Percentiles rank a stretch among this genome's conserved stretches.
Evolutionary conservation across 2,113 vertebrate genomes (phyloP).

Genomic region (Addax nasomaculatus): DNA sequence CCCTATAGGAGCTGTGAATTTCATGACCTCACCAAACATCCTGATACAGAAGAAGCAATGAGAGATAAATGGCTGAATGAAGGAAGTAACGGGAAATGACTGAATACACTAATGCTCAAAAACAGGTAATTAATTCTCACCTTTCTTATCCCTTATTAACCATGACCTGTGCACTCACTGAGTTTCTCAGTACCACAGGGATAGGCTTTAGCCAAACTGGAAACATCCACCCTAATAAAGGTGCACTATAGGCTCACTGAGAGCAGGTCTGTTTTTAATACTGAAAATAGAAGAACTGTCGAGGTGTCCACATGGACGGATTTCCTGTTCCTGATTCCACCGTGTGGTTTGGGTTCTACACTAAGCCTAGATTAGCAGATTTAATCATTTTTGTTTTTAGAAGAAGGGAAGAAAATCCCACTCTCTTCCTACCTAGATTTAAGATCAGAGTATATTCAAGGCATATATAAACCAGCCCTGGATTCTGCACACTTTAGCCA

Average conservation of each 20-base stretch:
- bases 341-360: conserved; percentile 21
- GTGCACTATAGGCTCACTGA: neutral
- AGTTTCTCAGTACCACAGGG: neutral
- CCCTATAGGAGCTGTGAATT: conserved; percentile 79
- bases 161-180: neutral
- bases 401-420: conserved; percentile 44
- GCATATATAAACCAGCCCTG: conserved; percentile 22
- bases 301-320: neutral
- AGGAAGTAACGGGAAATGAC: conserved; percentile 79
- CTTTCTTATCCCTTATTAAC: conserved; percentile 25
- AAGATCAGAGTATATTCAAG: conserved; percentile 38
- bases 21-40: conserved; percentile 85
- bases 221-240: conserved; percentile 47
- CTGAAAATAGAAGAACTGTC: conserved; percentile 18
- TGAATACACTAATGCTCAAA: conserved; percentile 72
- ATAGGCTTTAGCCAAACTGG: conserved; percentile 24
- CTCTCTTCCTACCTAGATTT: conserved; percentile 28
- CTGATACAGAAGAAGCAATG: conserved; percentile 82
- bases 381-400: conserved; percentile 60
- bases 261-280: conserved; percentile 29
- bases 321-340: conserved; percentile 63
- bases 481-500: neutral
- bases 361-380: conserved; percentile 61
- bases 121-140: conserved; percentile 80
- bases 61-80: conserved; percentile 86